Conservation (phyloP, 2,888 invertebrate species). For the Saturnia pavonia region DNA sequence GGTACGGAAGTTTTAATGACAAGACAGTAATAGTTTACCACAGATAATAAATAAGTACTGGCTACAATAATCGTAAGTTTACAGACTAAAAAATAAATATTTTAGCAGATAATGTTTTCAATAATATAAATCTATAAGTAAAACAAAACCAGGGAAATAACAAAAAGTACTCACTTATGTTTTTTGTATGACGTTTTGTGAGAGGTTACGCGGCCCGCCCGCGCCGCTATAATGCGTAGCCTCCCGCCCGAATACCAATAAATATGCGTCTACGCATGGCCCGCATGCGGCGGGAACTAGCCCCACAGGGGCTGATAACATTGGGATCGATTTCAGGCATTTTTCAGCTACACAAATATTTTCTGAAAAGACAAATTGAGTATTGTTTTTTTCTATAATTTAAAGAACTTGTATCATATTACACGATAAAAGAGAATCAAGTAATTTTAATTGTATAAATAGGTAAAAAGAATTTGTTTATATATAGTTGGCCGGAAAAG, state of each 20-base stretch:
- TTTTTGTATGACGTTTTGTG: slow-evolving; percentile 21
- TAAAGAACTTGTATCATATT: no score
- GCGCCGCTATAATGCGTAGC: slow-evolving; percentile 67
- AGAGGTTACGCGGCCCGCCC: slow-evolving; percentile 70
- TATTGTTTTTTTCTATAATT: not conserved
- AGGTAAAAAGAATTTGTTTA: no score
- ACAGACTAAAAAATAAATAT: no score
- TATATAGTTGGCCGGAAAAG: no score
- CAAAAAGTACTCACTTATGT: slow-evolving; percentile 29
- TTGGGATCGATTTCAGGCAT: slow-evolving; percentile 22
- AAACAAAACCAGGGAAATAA: slow-evolving; percentile 11
- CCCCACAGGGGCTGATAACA: slow-evolving; percentile 52
- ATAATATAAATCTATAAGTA: not conserved
- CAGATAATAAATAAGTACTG: no score
- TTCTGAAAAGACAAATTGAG: not conserved
- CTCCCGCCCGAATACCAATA: slow-evolving; percentile 57
- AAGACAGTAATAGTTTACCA: no score
- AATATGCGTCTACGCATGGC: slow-evolving; percentile 69
- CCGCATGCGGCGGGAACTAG: slow-evolving; percentile 46
- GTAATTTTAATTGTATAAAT: no score
- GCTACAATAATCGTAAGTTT: no score
- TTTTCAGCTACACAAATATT: not conserved
- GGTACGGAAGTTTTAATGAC: no score
- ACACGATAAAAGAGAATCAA: no score
- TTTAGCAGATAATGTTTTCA: no score